Percentiles rank a stretch among this genome's conserved stretches.
phyloP scores from a whole-genome alignment of 1,140 invertebrate species.

The Drosophila arizonae region DNA sequence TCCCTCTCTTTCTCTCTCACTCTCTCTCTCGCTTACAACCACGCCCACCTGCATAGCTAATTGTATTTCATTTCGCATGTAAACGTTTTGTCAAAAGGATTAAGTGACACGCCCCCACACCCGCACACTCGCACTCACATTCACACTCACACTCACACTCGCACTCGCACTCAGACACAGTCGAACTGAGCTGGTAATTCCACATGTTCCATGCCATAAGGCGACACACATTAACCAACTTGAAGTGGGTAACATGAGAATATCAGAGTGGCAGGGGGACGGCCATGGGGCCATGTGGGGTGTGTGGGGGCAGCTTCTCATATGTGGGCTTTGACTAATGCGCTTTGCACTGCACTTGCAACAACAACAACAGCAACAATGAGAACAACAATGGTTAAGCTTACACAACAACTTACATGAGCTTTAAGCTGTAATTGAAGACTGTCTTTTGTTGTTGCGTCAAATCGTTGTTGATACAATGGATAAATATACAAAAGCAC shows the following conservation, averaged over 20 bases:
- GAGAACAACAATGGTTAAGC: conserved; percentile 31
- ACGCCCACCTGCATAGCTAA: conserved; percentile 52
- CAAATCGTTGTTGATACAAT: conserved; percentile 37
- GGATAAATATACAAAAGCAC: conserved; percentile 28
- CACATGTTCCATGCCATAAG: conserved; percentile 67
- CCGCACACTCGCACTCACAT: neutral
- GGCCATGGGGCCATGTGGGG: neutral
- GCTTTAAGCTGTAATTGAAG: conserved; percentile 73
- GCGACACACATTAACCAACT: conserved; percentile 72
- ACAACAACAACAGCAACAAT: conserved; percentile 39
- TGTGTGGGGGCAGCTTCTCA: conserved; percentile 29
- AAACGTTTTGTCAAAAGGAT: conserved; percentile 80
- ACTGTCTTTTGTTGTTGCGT: conserved; percentile 31
- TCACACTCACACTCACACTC: neutral
- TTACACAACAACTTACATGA: conserved; percentile 75
- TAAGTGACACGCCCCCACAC: conserved; percentile 37
- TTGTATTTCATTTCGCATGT: conserved; percentile 62
- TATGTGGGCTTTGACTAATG: conserved; percentile 64
- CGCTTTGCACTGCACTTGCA: conserved; percentile 69
- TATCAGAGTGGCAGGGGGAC: neutral
- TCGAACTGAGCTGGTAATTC: conserved; percentile 55
- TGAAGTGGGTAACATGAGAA: conserved; percentile 59
- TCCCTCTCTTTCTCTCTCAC: neutral
- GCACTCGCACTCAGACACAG: neutral
- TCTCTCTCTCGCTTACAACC: conserved; percentile 32